phyloP scores from a whole-genome alignment of 2,113 vertebrate species.

The Brienomyrus brachyistius region DNA sequence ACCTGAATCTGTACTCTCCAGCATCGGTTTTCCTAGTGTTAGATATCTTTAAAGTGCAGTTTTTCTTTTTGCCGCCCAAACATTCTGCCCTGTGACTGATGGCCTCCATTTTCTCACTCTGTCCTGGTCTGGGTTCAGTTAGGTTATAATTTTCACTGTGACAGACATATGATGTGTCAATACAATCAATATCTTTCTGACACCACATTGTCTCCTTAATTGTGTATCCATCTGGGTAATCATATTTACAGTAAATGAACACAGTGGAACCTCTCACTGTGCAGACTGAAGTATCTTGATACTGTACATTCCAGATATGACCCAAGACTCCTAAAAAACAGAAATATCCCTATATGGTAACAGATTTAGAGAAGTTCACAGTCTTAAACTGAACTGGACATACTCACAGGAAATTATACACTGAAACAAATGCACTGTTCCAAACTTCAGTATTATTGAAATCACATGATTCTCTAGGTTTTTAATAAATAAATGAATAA shows the following conservation, averaged over 20 bases:
- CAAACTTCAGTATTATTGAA: not conserved
- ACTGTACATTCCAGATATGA: not conserved
- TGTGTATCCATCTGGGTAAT: not conserved
- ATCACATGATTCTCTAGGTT: not conserved
- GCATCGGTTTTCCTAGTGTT: conserved; percentile 13
- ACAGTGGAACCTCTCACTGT: conserved; percentile 26
- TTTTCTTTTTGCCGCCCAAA: conserved; percentile 11
- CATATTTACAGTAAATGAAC: conserved; percentile 25
- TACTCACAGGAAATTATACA: not conserved
- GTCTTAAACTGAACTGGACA: not conserved
- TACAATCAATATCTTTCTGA: rapidly evolving
- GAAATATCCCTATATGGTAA: not conserved
- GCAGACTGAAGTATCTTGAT: conserved; percentile 11
- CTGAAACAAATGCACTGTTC: not conserved
- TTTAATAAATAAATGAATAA: not conserved
- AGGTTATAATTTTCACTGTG: not conserved
- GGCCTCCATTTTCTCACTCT: not conserved
- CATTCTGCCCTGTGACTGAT: not conserved
- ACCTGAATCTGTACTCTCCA: conserved; percentile 23
- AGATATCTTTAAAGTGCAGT: conserved; percentile 30
- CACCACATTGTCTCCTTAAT: conserved; percentile 17
- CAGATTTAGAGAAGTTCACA: not conserved
- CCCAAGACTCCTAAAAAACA: conserved; percentile 1
- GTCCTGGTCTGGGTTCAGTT: not conserved
- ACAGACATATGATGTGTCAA: not conserved